A percentile compares a stretch with the other conserved stretches of the same genome.
These are phyloP conservation scores for Drosophila lutescens DNA, from an alignment of 2,888 invertebrate species.

Conservation along the genomic window DNA sequence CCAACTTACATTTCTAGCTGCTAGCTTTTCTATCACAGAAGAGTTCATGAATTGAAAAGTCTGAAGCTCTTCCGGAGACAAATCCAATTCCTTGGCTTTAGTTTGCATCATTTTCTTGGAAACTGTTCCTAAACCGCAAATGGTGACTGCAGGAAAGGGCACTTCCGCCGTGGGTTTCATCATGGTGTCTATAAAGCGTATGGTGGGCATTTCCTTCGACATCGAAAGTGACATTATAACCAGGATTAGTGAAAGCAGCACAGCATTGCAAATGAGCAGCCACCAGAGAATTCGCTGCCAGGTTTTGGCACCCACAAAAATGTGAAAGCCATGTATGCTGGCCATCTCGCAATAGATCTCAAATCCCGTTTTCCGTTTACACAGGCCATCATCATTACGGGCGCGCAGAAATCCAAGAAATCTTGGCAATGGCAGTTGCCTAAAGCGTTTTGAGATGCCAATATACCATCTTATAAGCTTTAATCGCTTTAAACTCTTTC, in stretches of 20 bases:
- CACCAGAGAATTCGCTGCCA: slow-evolving; percentile 85
- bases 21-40: neutral
- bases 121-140: slow-evolving; percentile 86
- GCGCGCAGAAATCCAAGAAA: slow-evolving; percentile 67
- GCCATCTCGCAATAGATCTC: slow-evolving; percentile 82
- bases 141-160: slow-evolving; percentile 86
- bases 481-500: slow-evolving; percentile 29
- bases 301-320: slow-evolving; percentile 74
- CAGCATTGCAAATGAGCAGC: slow-evolving; percentile 85
- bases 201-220: slow-evolving; percentile 86
- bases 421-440: slow-evolving; percentile 46
- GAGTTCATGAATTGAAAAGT: slow-evolving; percentile 30
- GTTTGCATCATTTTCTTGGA: slow-evolving; percentile 81
- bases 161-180: slow-evolving; percentile 85
- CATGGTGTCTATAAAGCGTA: slow-evolving; percentile 85
- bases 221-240: slow-evolving; percentile 86
- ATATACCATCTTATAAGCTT: slow-evolving; percentile 49
- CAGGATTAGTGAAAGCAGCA: slow-evolving; percentile 85
- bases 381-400: slow-evolving; percentile 74
- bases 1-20: slow-evolving; percentile 59
- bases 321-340: slow-evolving; percentile 80
- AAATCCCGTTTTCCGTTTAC: slow-evolving; percentile 77
- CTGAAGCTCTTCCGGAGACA: slow-evolving; percentile 45
- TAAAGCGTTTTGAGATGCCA: neutral
- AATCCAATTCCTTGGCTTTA: slow-evolving; percentile 83